Evolutionary conservation across 1,140 invertebrate species (phyloP), one percentile per base, ranked within the genome.

Genomic region (Drosophila pectinifera): DNA sequence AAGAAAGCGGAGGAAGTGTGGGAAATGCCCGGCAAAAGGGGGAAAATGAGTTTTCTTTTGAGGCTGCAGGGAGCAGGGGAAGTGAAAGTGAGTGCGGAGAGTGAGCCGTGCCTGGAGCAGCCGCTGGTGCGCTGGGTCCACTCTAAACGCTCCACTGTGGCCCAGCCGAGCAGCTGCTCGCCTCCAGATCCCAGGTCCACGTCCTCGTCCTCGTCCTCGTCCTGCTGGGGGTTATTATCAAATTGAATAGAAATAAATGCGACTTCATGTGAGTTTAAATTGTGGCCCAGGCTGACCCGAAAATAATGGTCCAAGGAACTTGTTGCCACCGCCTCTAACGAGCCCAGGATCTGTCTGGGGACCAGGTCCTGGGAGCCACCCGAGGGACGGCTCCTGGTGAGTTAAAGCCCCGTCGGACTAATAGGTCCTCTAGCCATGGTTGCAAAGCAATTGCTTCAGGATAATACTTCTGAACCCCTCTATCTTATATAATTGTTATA

Each of bases 171-270:
- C 82, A 85, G 82, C 78, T 82, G 82, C 78, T 82, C 78, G 46
- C 48, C 20, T 5, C 16, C 46, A 13, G 18, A 26, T 31, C 8
- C 10, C 31, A 38, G 59, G 38, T 43, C 61, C 80, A 41, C 42
- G 54, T 42, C 49, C 42, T 38, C 20, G 39, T 24, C 39, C n/a
- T 14, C 41, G 59, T 34, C 26, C 26, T 28, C 26, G 6, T 7
- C 16, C 65, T 61, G 80, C 80, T 81, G 58, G 61, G 78, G 83
- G 83, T 76, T 88, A 86, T 88, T 86, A 86, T 86, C 79, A 88
- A 86, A 86, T 86, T 86, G 83, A 86, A 86, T 88, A 88, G 84
- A 86, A 86, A 88, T 86, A 86, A 86, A 86, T 86, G 74, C 83
- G 75, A 79, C 79, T 85, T 76, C 82, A 88, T 85, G 69, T 78